These are phyloP conservation scores for Drosophila mayri DNA, from an alignment of 1,140 invertebrate species.

Conservation along the genomic window DNA sequence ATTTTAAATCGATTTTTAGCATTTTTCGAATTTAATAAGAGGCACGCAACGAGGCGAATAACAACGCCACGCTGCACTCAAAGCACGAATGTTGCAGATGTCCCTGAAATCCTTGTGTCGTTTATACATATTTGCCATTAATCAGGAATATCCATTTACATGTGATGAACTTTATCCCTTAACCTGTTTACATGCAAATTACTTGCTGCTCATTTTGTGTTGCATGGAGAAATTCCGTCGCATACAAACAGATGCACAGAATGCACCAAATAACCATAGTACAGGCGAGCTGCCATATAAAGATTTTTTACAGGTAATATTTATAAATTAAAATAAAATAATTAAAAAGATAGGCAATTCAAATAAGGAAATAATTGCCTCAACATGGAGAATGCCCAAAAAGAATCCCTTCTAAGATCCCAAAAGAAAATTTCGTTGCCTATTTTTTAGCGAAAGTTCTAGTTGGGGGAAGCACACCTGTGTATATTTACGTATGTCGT, in stretches of 20 bases:
- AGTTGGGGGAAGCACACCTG: background rate
- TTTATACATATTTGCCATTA: conserved; percentile 47
- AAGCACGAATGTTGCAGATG: conserved; percentile 14
- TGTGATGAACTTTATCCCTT: conserved; percentile 58
- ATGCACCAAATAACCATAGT: background rate
- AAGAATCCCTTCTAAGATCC: too few relatives aligned
- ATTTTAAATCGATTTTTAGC: too few relatives aligned
- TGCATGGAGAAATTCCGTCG: conserved; percentile 2
- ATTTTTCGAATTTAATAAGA: background rate
- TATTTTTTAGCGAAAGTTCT: background rate
- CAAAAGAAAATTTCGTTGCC: background rate
- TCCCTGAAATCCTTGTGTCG: conserved; percentile 8
- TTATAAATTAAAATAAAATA: background rate
- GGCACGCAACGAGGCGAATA: background rate
- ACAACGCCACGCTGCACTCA: background rate
- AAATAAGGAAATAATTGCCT: too few relatives aligned
- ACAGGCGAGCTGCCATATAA: background rate
- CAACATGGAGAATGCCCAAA: too few relatives aligned
- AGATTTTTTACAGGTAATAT: background rate
- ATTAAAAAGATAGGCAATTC: too few relatives aligned
- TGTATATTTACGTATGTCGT: conserved; percentile 16
- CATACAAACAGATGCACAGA: conserved; percentile 20
- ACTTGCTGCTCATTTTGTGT: conserved; percentile 60
- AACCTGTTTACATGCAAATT: conserved; percentile 63
- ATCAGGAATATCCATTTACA: conserved; percentile 52